A percentile compares a stretch with the other conserved stretches of the same genome.
These are phyloP conservation scores for Dynastes maya DNA, from an alignment of 2,888 invertebrate genomes.

Conservation along the genomic window DNA sequence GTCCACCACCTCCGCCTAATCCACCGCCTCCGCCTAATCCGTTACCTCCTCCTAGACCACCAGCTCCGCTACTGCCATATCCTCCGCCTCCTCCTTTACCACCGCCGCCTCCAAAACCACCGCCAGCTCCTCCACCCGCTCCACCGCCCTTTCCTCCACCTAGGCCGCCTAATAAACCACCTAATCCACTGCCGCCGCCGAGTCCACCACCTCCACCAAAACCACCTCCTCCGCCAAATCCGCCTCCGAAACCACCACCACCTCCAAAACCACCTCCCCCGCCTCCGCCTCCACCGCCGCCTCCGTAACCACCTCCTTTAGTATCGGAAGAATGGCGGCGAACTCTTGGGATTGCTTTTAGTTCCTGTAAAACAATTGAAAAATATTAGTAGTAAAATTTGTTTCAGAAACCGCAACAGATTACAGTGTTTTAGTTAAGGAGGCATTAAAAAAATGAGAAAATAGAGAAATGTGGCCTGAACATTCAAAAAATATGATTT, in stretches of 20 bases:
- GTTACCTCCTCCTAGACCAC: constrained; percentile 52
- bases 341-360: constrained; percentile 51
- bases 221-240: constrained; percentile 64
- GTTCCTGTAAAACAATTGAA: constrained; percentile 50
- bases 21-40: constrained; percentile 50
- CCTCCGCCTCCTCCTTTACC: constrained; percentile 67
- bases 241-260: constrained; percentile 26
- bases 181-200: constrained; percentile 58
- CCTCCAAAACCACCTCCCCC: constrained; percentile 3
- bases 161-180: background rate
- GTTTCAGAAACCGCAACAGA: too few relatives aligned
- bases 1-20: constrained; percentile 61
- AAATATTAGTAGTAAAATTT: too few relatives aligned
- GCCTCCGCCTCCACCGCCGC: constrained; percentile 56
- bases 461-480: too few relatives aligned
- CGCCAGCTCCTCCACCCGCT: constrained; percentile 59
- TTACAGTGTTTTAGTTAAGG: too few relatives aligned
- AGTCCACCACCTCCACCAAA: constrained; percentile 69
- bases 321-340: constrained; percentile 51
- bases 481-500: too few relatives aligned
- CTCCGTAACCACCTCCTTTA: constrained; percentile 56
- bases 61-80: constrained; percentile 35
- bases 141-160: constrained; percentile 47
- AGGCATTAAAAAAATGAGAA: too few relatives aligned
- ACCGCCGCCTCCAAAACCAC: constrained; percentile 51